Percentiles rank a stretch among this genome's conserved stretches.
phyloP scores from a whole-genome alignment of 2,888 invertebrate species.

The Clusia tigrina region DNA sequence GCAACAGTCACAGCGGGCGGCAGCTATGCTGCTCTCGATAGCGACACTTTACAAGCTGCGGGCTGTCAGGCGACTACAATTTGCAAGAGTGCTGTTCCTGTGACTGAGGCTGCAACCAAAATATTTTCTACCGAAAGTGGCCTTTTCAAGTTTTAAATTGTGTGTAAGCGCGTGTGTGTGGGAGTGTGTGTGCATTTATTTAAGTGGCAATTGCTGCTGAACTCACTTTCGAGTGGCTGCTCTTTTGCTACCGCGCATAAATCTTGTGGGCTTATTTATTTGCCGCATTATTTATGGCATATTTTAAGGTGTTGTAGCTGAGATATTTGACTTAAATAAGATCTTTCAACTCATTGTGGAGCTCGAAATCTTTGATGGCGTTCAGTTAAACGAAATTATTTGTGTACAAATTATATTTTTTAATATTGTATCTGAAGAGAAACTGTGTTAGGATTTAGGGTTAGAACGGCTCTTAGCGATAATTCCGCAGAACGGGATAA shows the following conservation, averaged over 20 bases:
- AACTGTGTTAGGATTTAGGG: too few relatives aligned
- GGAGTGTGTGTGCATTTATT: background rate
- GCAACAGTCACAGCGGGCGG: conserved; percentile 16
- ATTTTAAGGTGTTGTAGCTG: background rate
- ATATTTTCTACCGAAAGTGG: background rate
- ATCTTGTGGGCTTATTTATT: conserved; percentile 7
- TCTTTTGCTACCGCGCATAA: background rate
- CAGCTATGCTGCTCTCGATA: background rate
- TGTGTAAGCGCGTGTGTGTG: too few relatives aligned
- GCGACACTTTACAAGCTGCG: too few relatives aligned
- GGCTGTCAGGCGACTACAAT: background rate
- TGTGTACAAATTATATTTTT: too few relatives aligned
- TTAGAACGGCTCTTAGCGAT: too few relatives aligned
- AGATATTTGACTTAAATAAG: background rate
- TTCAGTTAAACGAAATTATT: too few relatives aligned
- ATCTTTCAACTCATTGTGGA: too few relatives aligned
- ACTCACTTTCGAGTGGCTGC: conserved; percentile 22
- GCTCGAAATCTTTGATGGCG: too few relatives aligned
- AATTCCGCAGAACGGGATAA: too few relatives aligned
- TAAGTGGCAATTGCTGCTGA: conserved; percentile 17
- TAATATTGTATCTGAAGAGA: too few relatives aligned
- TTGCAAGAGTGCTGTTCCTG: conserved; percentile 2
- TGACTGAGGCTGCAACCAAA: background rate
- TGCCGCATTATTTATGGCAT: conserved; percentile 1
- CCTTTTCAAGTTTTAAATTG: conserved; percentile 8